These are phyloP conservation scores for Muricea muricata DNA, from an alignment of 92 coral and sea anemone species.

Conservation along the genomic window DNA sequence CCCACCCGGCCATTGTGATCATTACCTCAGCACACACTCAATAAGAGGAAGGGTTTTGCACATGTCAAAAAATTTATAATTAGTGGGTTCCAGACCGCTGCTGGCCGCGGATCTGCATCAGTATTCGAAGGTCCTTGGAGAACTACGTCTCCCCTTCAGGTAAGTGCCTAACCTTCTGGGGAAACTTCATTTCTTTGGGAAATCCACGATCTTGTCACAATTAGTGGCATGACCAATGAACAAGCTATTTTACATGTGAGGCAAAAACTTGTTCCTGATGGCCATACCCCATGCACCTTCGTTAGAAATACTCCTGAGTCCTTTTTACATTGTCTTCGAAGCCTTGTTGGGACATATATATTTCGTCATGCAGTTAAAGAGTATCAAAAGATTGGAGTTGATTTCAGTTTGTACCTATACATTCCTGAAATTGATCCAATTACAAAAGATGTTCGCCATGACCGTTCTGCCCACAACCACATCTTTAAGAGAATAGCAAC, in stretches of 20 bases:
- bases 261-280: conserved; percentile 55
- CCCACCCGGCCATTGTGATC: background rate
- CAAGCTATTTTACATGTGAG: conserved; percentile 50
- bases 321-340: conserved; percentile 46
- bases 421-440: conserved; percentile 62
- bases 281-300: conserved; percentile 59
- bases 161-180: too few species aligned
- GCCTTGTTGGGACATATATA: conserved; percentile 48
- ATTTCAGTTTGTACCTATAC: conserved; percentile 48
- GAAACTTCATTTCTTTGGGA: too few species aligned
- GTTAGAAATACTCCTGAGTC: conserved; percentile 58
- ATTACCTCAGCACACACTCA: background rate
- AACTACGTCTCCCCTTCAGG: too few species aligned
- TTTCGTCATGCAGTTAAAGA: conserved; percentile 22
- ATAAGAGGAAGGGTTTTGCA: too few species aligned
- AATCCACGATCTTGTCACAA: conserved; percentile 48
- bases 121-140: too few species aligned
- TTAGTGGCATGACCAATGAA: conserved; percentile 35
- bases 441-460: conserved; percentile 55
- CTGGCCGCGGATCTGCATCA: too few species aligned
- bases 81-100: background rate
- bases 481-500: conserved; percentile 32
- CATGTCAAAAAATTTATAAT: background rate
- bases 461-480: conserved; percentile 64
- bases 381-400: conserved; percentile 35